These are phyloP conservation scores for Pachyseris speciosa DNA, from an alignment of 64 coral and sea anemone species.

Conservation along the genomic window DNA sequence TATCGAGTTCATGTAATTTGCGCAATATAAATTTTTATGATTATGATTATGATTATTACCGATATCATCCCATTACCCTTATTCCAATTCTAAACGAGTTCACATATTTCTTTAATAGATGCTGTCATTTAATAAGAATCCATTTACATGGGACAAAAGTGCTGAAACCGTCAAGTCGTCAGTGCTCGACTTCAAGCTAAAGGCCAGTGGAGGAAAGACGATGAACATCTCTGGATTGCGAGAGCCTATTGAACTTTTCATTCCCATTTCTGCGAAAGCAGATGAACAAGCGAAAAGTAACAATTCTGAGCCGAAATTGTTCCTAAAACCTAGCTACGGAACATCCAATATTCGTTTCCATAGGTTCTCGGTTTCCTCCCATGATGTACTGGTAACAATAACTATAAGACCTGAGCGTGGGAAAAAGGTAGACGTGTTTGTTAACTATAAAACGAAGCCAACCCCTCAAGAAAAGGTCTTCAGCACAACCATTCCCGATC, in stretches of 20 bases:
- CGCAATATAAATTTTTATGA: too few relatives aligned
- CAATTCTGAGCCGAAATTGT: conserved; percentile 44
- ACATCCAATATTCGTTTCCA: conserved; percentile 56
- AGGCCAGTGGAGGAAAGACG: conserved; percentile 4
- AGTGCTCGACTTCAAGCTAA: conserved; percentile 60
- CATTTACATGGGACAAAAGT: conserved; percentile 60
- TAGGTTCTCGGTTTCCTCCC: conserved; percentile 28
- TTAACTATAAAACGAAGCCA: conserved; percentile 40
- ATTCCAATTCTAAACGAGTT: too few relatives aligned
- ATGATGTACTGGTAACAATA: conserved; percentile 23
- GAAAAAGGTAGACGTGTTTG: conserved; percentile 30
- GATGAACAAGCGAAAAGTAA: conserved; percentile 45
- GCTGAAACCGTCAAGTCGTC: conserved; percentile 49
- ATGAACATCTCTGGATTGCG: conserved; percentile 36
- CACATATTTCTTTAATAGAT: conserved; percentile 52
- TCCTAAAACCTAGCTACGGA: conserved; percentile 75
- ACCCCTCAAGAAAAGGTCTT: conserved; percentile 26
- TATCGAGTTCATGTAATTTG: too few relatives aligned
- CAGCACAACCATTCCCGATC: conserved; percentile 43
- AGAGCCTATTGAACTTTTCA: conserved; percentile 54
- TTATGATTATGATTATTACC: too few relatives aligned
- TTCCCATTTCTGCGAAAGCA: conserved; percentile 35
- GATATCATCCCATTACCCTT: too few relatives aligned
- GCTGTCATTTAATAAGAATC: conserved; percentile 54
- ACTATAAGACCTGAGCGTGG: conserved; percentile 27